Conservation (phyloP, 2,888 invertebrate species). For the Oscheius sp. region DNA sequence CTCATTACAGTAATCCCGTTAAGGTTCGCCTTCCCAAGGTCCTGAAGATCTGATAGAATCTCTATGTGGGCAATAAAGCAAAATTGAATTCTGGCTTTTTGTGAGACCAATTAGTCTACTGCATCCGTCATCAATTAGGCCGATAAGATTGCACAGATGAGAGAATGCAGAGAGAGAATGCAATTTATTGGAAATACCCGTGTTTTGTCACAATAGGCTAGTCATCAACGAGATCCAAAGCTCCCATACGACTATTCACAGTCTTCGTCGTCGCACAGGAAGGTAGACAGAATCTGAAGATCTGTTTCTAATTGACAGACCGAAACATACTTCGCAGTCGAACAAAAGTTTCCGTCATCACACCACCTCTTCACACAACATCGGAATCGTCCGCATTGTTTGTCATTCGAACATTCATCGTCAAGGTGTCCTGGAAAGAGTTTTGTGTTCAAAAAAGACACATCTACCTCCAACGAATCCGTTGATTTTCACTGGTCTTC, state of each 20-base stretch:
- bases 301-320: not conserved
- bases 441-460: not conserved
- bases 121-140: not conserved
- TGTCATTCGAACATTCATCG: conserved; percentile 26
- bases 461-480: conserved; percentile 51
- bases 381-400: conserved; percentile 27
- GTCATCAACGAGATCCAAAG: conserved; percentile 23
- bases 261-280: conserved; percentile 15
- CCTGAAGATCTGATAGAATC: too few species aligned
- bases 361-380: conserved; percentile 35
- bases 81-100: conserved; percentile 7
- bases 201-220: not conserved
- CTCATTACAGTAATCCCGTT: too few species aligned
- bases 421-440: conserved; percentile 5
- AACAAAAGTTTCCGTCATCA: conserved; percentile 11
- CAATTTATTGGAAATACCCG: conserved; percentile 4
- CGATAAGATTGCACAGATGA: too few species aligned
- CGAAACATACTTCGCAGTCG: conserved; percentile 1
- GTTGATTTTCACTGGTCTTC: conserved; percentile 53
- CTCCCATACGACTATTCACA: conserved; percentile 11
- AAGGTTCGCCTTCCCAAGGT: too few species aligned
- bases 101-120: not conserved
- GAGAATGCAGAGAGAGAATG: not conserved
- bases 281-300: conserved; percentile 35
- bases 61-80: not conserved